These are phyloP conservation scores for Pelodytes ibericus DNA, from an alignment of 2,797 vertebrate species.

Conservation along the genomic window DNA sequence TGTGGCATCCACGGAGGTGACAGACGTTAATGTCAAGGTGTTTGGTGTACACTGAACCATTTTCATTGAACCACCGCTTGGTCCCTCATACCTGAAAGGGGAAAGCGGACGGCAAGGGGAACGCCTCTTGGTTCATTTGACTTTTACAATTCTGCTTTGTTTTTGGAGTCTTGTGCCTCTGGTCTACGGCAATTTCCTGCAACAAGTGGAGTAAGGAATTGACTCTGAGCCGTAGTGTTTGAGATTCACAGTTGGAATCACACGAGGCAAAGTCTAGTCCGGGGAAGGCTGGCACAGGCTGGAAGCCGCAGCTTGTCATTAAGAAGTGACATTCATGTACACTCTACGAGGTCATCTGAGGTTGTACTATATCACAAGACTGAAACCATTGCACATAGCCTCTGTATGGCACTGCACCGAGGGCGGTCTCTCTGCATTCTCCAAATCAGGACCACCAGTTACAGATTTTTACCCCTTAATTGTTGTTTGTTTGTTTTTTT, in stretches of 20 bases:
- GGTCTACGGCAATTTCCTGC: constrained; percentile 35
- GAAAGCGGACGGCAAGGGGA: too few species aligned
- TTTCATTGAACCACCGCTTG: too few species aligned
- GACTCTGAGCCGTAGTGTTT: constrained; percentile 4
- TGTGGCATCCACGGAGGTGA: too few species aligned
- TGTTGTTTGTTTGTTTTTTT: too few species aligned
- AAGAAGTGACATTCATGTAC: constrained; percentile 51
- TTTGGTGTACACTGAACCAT: too few species aligned
- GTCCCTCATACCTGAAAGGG: too few species aligned
- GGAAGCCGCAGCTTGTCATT: constrained; percentile 36
- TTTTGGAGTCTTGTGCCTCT: constrained; percentile 18
- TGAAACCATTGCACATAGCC: too few species aligned
- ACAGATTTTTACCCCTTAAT: too few species aligned
- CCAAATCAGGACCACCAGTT: too few species aligned
- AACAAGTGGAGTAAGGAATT: neutral
- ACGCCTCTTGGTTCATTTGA: constrained; percentile 10
- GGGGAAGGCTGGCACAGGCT: constrained; percentile 19
- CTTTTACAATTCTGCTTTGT: constrained; percentile 22
- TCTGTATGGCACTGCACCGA: too few species aligned
- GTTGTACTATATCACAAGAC: constrained; percentile 38
- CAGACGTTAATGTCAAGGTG: too few species aligned
- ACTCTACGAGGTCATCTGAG: constrained; percentile 40
- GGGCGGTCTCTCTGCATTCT: too few species aligned
- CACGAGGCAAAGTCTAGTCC: constrained; percentile 23
- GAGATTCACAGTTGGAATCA: constrained; percentile 39